Conservation (phyloP, 2,113 vertebrate genomes). For the Vombatus ursinus region DNA sequence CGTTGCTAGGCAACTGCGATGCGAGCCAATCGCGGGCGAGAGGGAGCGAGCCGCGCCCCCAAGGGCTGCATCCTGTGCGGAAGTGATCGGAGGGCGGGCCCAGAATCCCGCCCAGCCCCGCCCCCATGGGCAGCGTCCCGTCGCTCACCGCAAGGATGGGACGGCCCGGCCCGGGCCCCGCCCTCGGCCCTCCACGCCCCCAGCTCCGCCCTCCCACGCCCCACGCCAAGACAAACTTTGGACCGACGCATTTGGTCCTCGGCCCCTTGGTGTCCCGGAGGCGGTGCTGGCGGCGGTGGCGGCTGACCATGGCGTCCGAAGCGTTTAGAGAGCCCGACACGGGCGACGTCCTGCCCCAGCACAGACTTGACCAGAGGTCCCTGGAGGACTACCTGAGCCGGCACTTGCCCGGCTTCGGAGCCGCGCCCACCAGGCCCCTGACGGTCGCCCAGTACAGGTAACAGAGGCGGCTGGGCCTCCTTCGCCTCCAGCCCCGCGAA, state of each 20-base stretch:
- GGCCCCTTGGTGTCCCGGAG: fast-evolving
- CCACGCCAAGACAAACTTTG: fast-evolving
- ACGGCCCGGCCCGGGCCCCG: too few species aligned
- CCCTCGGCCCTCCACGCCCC: too few species aligned
- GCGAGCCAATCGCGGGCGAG: neutral
- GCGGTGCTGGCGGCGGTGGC: fast-evolving
- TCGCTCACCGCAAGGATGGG: neutral
- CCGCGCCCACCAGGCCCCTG: conserved; percentile 67
- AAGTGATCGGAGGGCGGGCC: neutral
- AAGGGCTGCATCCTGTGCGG: fast-evolving
- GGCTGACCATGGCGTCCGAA: conserved; percentile 47
- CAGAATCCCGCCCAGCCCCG: neutral
- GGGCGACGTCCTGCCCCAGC: conserved; percentile 84
- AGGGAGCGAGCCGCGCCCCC: neutral
- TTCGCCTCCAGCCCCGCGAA: neutral
- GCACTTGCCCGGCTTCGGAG: conserved; percentile 79
- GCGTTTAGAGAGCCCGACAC: conserved; percentile 61
- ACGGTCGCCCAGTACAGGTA: conserved; percentile 82
- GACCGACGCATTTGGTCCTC: fast-evolving
- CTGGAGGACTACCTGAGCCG: conserved; percentile 86
- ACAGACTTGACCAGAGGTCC: conserved; percentile 82
- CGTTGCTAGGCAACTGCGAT: neutral
- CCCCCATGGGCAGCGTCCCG: neutral
- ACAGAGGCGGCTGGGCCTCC: neutral
- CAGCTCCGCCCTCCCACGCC: too few species aligned